A percentile compares a stretch with the other conserved stretches of the same genome.
phyloP scores from a whole-genome alignment of 1,140 invertebrate genomes.

The Aphidius ervi region DNA sequence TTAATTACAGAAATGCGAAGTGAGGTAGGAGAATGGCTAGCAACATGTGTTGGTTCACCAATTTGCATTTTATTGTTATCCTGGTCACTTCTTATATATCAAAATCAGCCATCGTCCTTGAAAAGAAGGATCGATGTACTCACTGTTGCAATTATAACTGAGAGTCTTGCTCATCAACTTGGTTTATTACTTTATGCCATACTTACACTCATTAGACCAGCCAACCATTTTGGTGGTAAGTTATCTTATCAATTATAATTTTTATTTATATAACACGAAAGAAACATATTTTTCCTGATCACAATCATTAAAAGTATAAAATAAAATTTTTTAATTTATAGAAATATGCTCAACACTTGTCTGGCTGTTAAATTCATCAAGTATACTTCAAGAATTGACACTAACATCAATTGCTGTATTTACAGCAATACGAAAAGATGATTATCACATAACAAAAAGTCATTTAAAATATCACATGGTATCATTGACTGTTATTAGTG shows the following conservation, averaged over 20 bases:
- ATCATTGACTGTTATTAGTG: conserved; percentile 52
- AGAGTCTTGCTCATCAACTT: conserved; percentile 52
- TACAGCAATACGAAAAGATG: conserved; percentile 49
- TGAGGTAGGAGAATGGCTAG: conserved; percentile 53
- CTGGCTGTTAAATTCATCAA: conserved; percentile 53
- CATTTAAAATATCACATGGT: conserved; percentile 58
- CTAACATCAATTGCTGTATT: conserved; percentile 54
- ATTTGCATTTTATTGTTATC: conserved; percentile 51
- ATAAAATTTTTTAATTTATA: conserved; percentile 22
- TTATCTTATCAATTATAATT: not conserved
- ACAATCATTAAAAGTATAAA: not conserved
- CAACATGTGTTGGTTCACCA: conserved; percentile 54
- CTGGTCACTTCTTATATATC: conserved; percentile 53
- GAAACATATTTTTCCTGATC: not conserved
- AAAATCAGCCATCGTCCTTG: conserved; percentile 51
- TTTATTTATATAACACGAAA: not conserved
- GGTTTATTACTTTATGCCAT: conserved; percentile 52
- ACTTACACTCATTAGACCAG: conserved; percentile 51
- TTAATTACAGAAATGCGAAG: conserved; percentile 46
- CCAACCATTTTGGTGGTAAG: conserved; percentile 46
- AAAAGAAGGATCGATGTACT: conserved; percentile 58
- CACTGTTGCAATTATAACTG: conserved; percentile 50
- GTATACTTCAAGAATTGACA: conserved; percentile 56
- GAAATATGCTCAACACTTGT: conserved; percentile 53
- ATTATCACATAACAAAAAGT: conserved; percentile 49